phyloP scores from a whole-genome alignment of 2,888 invertebrate genomes.

The Nasonia oneida region DNA sequence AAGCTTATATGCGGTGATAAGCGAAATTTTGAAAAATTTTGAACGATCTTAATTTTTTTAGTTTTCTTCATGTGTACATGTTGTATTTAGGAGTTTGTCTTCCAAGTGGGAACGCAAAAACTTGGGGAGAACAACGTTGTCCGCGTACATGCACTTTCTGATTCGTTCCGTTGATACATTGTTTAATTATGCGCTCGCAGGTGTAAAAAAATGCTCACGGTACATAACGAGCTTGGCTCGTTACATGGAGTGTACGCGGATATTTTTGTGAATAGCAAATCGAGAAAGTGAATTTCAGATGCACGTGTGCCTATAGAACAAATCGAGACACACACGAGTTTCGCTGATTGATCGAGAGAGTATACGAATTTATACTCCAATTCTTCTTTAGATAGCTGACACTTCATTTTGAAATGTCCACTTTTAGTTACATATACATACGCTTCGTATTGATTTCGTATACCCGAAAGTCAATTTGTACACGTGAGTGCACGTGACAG shows the following conservation, averaged over 20 bases:
- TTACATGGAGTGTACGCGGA: neutral
- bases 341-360: neutral
- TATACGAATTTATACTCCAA: neutral
- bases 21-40: no score
- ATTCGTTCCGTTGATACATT: neutral
- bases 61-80: no score
- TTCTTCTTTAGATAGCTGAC: neutral
- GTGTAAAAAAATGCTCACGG: neutral
- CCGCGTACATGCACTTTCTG: neutral
- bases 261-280: neutral
- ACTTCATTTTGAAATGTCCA: neutral
- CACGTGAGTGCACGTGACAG: neutral
- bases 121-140: neutral
- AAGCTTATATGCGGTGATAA: no score
- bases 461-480: neutral
- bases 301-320: neutral
- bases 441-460: neutral
- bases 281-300: no score
- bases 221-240: neutral
- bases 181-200: slow-evolving; percentile 4
- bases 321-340: neutral
- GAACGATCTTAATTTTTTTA: no score
- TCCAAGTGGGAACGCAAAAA: neutral
- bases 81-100: neutral
- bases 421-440: neutral